These are phyloP conservation scores for Channallabes apus DNA, from an alignment of 2,797 vertebrate species.

Conservation along the genomic window DNA sequence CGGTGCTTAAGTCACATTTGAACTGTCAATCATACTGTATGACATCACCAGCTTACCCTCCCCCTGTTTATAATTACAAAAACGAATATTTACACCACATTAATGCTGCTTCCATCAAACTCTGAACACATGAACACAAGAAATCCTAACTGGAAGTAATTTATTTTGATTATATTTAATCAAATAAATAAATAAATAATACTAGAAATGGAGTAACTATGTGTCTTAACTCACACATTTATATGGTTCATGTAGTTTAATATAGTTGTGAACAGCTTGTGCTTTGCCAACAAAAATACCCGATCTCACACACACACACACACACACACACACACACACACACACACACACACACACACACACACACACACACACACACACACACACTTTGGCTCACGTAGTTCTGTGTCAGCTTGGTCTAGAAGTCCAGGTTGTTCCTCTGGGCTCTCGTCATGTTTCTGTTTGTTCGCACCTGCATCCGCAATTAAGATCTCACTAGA, in stretches of 20 bases:
- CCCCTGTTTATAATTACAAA: neutral
- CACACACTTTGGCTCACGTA: neutral
- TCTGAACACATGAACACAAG: too few relatives aligned
- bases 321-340: too few relatives aligned
- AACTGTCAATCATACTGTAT: neutral
- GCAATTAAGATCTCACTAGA: constrained; percentile 45
- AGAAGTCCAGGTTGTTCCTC: neutral
- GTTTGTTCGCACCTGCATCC: constrained; percentile 41
- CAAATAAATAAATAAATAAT: neutral
- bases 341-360: too few relatives aligned
- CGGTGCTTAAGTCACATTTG: neutral
- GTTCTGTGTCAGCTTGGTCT: constrained; percentile 12
- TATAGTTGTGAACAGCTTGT: neutral
- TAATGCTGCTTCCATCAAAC: neutral
- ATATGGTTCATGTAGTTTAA: neutral
- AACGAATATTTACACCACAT: neutral
- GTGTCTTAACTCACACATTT: neutral
- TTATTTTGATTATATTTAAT: neutral
- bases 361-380: neutral
- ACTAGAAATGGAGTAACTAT: neutral
- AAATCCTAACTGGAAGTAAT: neutral
- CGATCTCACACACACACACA: too few relatives aligned
- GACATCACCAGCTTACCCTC: neutral
- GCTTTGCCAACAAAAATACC: neutral
- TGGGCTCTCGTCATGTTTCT: constrained; percentile 6